Base-by-base conservation (phyloP, 1,140 invertebrate genomes). In the Cydia strobilella region DNA sequence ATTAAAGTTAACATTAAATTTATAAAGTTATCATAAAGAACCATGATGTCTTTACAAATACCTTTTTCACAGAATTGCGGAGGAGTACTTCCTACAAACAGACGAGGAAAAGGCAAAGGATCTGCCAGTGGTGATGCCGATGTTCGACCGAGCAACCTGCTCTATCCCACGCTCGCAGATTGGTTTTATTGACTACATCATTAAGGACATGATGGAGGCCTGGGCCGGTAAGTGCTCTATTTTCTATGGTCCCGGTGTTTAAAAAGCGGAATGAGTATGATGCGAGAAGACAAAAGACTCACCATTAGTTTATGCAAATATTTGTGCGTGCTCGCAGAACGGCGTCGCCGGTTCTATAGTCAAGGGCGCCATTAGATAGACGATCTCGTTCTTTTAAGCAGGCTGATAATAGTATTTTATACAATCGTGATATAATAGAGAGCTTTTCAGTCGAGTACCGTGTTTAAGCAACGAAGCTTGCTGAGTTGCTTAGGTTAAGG, bases 101-200 rank as follows among this genome's bases (percentile, higher is more conserved):
- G 98, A 99, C 84, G 97, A 99, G 87, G 98, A 99, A 90, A 98
- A 98, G 86, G 93, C 93, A 1, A 94, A 95, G 74, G 95, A 96
- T 74, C 90, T 99, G 79, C 98, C 98, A 2, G 97, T 99, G 2
- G 97, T 99, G 66, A 99, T 99, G 98, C 98, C 98, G 1, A 97
- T 98, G 95, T 99, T 99, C 90, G 98, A 99, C 83, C 95, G 98
- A 84, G 94, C 95, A 65, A 96, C 97, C 9, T 99, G 98, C 91
- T 99, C 97, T 77, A 98, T 99, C 89, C 97, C 98, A 73, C 98
- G 98, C 93, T 98, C 97, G 65, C 98, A 99, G 94, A 98, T 98
- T 79, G 97, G 98, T 65, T 99, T 99, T 93, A 97, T 99, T 73
- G 98, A 99, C 93, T 98, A 96, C 90, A 99, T 99, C 84, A 98